Evolutionary conservation across 2,888 invertebrate genomes (phyloP).

Genomic region (Nephrocerus scutellatus): DNA sequence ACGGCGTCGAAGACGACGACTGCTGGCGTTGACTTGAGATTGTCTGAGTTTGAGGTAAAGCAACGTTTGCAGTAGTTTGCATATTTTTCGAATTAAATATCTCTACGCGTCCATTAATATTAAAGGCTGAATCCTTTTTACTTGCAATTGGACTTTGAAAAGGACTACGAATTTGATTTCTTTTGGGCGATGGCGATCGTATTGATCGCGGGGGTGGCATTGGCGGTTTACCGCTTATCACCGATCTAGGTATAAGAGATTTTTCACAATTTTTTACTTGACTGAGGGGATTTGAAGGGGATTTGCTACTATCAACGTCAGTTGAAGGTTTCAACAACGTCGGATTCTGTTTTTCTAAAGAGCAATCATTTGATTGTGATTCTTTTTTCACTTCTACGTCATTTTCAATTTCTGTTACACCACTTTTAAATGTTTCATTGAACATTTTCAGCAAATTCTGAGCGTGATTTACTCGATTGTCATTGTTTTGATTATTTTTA

Average conservation of each 20-base stretch:
- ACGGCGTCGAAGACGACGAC: slow-evolving; percentile 23
- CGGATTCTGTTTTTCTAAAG: slow-evolving; percentile 10
- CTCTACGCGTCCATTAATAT: slow-evolving; percentile 41
- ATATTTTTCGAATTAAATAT: slow-evolving; percentile 42
- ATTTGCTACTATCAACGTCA: too few species aligned
- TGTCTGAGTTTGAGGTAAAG: slow-evolving; percentile 32
- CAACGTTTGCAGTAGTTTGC: slow-evolving; percentile 8
- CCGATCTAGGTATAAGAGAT: slow-evolving; percentile 3
- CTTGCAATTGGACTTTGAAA: slow-evolving; percentile 14
- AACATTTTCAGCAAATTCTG: slow-evolving; percentile 43
- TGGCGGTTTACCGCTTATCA: slow-evolving; percentile 11
- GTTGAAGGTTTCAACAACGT: slow-evolving; percentile 9
- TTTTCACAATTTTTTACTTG: neutral
- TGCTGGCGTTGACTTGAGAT: slow-evolving; percentile 19
- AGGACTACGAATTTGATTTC: too few species aligned
- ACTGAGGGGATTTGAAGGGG: too few species aligned
- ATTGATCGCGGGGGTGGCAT: slow-evolving; percentile 1
- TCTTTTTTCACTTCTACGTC: slow-evolving; percentile 34
- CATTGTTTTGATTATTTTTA: slow-evolving; percentile 12
- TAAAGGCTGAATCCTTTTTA: too few species aligned
- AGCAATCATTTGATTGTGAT: too few species aligned
- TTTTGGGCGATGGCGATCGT: neutral
- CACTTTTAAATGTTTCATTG: slow-evolving; percentile 41
- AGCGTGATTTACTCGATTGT: slow-evolving; percentile 41
- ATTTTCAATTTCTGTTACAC: too few species aligned